Conservation (phyloP, 2,888 invertebrate species). For the Seladonia tumulorum region DNA sequence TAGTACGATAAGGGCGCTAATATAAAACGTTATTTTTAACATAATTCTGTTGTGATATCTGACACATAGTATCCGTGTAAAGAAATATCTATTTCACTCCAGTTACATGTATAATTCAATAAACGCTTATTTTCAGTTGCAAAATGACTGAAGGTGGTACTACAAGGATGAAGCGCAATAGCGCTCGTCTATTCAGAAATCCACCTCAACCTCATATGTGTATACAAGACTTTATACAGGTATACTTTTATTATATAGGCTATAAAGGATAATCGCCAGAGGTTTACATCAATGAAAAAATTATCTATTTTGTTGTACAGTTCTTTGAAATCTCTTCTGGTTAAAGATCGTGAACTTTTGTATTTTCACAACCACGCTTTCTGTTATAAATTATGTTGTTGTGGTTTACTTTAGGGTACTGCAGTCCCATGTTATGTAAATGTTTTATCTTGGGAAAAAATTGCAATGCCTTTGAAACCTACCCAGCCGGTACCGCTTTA, state of each 20-base stretch:
- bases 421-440: slow-evolving; percentile 85
- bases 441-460: slow-evolving; percentile 90
- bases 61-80: background rate
- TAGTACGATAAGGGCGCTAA: background rate
- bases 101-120: background rate
- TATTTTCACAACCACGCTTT: background rate
- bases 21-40: background rate
- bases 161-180: slow-evolving; percentile 78
- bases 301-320: background rate
- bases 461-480: slow-evolving; percentile 88
- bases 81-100: background rate
- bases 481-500: slow-evolving; percentile 89
- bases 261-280: background rate
- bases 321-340: too few relatives aligned
- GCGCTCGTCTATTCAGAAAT: slow-evolving; percentile 88
- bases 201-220: slow-evolving; percentile 92
- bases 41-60: background rate
- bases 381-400: background rate
- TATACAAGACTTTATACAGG: slow-evolving; percentile 84
- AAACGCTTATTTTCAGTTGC: slow-evolving; percentile 61
- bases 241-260: slow-evolving; percentile 31
- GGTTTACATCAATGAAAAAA: background rate
- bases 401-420: slow-evolving; percentile 74
- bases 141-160: slow-evolving; percentile 79
- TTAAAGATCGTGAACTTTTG: background rate